These are phyloP conservation scores for Hylomyscus alleni DNA, from an alignment of 2,797 vertebrate species.

Conservation along the genomic window DNA sequence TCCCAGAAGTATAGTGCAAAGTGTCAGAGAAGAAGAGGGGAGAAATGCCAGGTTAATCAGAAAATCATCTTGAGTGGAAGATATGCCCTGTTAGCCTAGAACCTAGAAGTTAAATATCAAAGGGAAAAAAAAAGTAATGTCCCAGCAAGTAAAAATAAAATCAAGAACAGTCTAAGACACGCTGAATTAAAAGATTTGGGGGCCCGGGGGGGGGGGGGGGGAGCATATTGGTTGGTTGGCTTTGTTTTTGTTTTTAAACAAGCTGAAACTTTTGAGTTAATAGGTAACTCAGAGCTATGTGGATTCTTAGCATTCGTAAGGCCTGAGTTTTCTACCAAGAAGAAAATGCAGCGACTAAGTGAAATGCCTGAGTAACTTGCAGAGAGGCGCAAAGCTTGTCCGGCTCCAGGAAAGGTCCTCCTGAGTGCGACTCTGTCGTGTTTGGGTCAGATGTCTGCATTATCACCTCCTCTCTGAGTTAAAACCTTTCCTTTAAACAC, in stretches of 20 bases:
- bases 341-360: background rate
- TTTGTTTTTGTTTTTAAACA: background rate
- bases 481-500: slow-evolving; percentile 40
- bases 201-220: background rate
- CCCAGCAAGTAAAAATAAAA: background rate
- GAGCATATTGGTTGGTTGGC: background rate
- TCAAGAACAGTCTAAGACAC: background rate
- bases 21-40: background rate
- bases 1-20: background rate
- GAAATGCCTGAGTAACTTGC: slow-evolving; percentile 42
- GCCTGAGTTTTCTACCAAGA: background rate
- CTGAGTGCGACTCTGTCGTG: background rate
- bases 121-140: background rate
- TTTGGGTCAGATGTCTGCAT: background rate
- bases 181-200: background rate
- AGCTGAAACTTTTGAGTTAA: slow-evolving; percentile 44
- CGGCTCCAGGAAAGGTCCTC: background rate
- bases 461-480: slow-evolving; percentile 28
- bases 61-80: background rate
- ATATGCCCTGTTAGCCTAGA: background rate
- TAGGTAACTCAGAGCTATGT: background rate
- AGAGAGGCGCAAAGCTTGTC: background rate
- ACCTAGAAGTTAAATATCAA: background rate
- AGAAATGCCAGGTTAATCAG: background rate
- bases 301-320: background rate